Percentiles rank a stretch among this genome's conserved stretches.
phyloP scores from a whole-genome alignment of 1,140 invertebrate genomes.

The Caenorhabditis tropicalis region DNA sequence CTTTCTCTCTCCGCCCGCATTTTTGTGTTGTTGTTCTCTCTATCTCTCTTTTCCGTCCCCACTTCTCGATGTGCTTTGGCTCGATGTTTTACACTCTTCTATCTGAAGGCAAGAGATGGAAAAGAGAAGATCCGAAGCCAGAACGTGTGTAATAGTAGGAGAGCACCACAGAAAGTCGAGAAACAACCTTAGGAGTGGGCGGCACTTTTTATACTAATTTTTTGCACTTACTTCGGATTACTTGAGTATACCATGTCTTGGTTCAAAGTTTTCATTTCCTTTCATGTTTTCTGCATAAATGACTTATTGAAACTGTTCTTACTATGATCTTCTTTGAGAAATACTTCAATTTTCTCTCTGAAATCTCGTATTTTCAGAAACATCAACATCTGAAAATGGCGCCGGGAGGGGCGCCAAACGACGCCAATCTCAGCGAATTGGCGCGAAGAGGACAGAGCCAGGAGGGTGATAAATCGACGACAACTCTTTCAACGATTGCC shows the following conservation, averaged over 20 bases:
- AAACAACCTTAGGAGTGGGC: constrained; percentile 10
- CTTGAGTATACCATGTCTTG: neutral
- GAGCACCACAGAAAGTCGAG: constrained; percentile 23
- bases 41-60: constrained; percentile 3
- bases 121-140: neutral
- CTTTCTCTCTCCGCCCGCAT: neutral
- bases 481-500: constrained; percentile 88
- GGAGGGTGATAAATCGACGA: constrained; percentile 74
- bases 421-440: neutral
- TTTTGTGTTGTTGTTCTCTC: constrained; percentile 42
- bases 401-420: constrained; percentile 29
- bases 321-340: too few species aligned
- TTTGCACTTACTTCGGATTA: neutral
- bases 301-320: too few species aligned
- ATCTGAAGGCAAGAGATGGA: neutral
- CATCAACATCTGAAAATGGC: constrained; percentile 15
- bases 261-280: too few species aligned
- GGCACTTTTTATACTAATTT: constrained; percentile 44
- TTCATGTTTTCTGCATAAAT: too few species aligned
- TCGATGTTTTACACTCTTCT: constrained; percentile 31
- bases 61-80: constrained; percentile 37
- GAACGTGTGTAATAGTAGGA: constrained; percentile 44
- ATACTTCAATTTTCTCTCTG: neutral
- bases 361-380: neutral
- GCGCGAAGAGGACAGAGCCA: neutral